These are phyloP conservation scores for Pituophis catenifer DNA, from an alignment of 2,113 vertebrate genomes.

Conservation along the genomic window DNA sequence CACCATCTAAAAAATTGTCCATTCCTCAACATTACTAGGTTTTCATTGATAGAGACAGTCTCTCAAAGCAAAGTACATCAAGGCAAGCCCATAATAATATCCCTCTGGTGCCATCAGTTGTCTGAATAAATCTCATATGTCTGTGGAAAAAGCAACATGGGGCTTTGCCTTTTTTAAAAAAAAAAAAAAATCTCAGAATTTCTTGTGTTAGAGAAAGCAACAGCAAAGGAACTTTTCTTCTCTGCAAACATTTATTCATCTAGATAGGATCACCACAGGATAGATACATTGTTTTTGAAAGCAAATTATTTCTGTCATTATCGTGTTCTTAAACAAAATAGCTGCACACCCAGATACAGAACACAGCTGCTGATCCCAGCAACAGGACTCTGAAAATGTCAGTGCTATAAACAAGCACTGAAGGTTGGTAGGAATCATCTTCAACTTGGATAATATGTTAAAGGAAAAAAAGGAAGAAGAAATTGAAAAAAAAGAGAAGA, in stretches of 20 bases:
- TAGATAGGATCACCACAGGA: background rate
- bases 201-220: background rate
- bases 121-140: background rate
- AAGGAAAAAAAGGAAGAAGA: background rate
- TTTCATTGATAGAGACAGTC: background rate
- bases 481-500: background rate
- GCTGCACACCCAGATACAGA: background rate
- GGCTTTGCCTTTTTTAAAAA: background rate
- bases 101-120: conserved; percentile 5
- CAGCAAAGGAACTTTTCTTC: background rate
- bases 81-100: conserved; percentile 11
- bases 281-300: background rate
- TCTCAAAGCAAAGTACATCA: conserved; percentile 7
- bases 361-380: background rate
- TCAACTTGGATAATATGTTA: background rate
- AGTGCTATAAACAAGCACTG: background rate
- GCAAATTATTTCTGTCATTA: background rate
- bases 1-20: background rate
- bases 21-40: background rate
- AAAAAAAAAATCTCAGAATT: background rate
- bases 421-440: background rate
- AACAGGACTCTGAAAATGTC: background rate
- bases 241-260: background rate
- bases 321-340: background rate
- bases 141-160: background rate